These are phyloP conservation scores for Cossypha caffra DNA, from an alignment of 2,797 vertebrate genomes.

Conservation along the genomic window DNA sequence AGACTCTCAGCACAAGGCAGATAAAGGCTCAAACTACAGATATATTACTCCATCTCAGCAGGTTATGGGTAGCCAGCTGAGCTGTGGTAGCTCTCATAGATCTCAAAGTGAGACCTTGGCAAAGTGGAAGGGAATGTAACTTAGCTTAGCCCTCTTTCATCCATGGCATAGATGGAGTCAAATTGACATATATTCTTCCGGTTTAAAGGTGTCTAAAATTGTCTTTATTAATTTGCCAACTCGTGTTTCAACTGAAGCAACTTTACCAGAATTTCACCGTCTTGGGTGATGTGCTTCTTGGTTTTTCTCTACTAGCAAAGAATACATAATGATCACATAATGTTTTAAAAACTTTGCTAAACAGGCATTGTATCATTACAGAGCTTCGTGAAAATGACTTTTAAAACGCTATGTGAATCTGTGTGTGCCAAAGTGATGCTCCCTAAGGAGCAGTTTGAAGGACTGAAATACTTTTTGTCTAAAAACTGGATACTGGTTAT, in stretches of 20 bases:
- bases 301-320: not conserved
- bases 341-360: not conserved
- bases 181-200: not conserved
- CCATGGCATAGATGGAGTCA: not conserved
- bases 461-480: not conserved
- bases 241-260: not conserved
- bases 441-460: not conserved
- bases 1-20: not conserved
- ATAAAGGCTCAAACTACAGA: not conserved
- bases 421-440: fast-evolving
- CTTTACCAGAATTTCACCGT: not conserved
- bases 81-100: not conserved
- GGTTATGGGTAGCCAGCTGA: not conserved
- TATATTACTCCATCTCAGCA: not conserved
- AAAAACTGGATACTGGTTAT: not conserved
- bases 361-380: not conserved
- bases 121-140: not conserved
- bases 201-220: not conserved
- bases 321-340: not conserved
- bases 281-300: not conserved
- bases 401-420: not conserved
- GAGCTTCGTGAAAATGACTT: not conserved
- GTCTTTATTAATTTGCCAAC: not conserved
- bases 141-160: not conserved
- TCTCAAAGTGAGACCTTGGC: not conserved